Percentiles rank a stretch among this genome's conserved stretches.
Conservation (phyloP, 2,888 invertebrate genomes). For the Euphydryas editha region DNA sequence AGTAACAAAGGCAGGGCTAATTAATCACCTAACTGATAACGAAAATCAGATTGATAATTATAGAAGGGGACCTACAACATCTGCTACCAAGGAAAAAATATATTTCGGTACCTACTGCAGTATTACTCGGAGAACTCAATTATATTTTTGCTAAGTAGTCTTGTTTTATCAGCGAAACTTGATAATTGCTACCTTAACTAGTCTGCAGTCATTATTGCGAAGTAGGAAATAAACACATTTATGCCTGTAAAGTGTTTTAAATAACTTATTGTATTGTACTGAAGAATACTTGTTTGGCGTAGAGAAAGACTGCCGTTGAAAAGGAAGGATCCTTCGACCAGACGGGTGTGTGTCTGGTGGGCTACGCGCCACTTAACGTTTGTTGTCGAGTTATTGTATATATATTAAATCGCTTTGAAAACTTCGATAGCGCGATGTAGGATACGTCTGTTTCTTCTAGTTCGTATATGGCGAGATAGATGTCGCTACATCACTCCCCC, state of each 20-base stretch:
- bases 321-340: too few species aligned
- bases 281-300: not conserved
- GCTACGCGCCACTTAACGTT: too few species aligned
- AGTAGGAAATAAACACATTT: slow-evolving; percentile 1
- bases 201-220: slow-evolving; percentile 4
- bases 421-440: too few species aligned
- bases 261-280: not conserved
- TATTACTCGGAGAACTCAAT: not conserved
- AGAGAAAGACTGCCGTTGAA: too few species aligned
- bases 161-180: slow-evolving; percentile 9
- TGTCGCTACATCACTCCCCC: too few species aligned
- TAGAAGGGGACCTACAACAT: not conserved
- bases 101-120: not conserved
- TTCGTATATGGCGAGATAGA: too few species aligned
- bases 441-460: too few species aligned
- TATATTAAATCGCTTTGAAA: too few species aligned
- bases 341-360: too few species aligned
- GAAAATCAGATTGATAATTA: not conserved
- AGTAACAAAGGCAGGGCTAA: not conserved
- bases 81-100: not conserved
- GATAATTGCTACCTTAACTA: slow-evolving; percentile 5
- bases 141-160: slow-evolving; percentile 1
- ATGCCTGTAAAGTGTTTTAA: slow-evolving; percentile 1
- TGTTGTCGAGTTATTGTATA: too few species aligned
- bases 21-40: not conserved